phyloP scores from a whole-genome alignment of 2,888 invertebrate species.

The Frankliniella intonsa region DNA sequence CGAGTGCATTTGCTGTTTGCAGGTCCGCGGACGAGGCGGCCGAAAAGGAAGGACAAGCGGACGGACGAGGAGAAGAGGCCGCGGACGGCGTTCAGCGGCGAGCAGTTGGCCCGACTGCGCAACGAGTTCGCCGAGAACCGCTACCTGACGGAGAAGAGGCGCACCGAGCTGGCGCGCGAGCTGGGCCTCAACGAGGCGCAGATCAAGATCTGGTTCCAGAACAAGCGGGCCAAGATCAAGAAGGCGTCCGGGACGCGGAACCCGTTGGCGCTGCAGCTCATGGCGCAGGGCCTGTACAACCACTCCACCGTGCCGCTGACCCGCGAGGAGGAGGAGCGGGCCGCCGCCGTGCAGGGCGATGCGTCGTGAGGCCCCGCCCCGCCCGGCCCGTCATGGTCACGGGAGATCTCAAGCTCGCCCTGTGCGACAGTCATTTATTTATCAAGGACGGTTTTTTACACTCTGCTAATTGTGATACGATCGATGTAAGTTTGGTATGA shows the following conservation, averaged over 20 bases:
- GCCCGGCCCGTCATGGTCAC: background rate
- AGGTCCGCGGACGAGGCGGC: conserved; percentile 59
- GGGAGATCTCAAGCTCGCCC: background rate
- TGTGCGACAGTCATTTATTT: too few species aligned
- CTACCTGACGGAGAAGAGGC: conserved; percentile 85
- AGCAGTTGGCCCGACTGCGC: conserved; percentile 85
- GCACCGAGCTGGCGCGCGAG: conserved; percentile 86
- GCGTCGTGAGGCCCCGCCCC: conserved; percentile 31
- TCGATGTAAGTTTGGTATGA: background rate
- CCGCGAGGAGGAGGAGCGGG: conserved; percentile 70
- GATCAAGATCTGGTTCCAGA: conserved; percentile 97
- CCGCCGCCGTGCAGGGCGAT: conserved; percentile 33
- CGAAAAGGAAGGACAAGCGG: conserved; percentile 48
- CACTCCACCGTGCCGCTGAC: conserved; percentile 74
- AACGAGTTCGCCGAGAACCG: conserved; percentile 90
- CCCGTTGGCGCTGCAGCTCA: conserved; percentile 80
- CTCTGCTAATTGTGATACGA: conserved; percentile 8
- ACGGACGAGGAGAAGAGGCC: conserved; percentile 81
- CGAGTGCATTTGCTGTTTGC: conserved; percentile 37
- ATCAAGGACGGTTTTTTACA: too few species aligned
- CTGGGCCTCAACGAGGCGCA: conserved; percentile 92
- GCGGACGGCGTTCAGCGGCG: conserved; percentile 91
- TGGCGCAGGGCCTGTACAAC: conserved; percentile 93
- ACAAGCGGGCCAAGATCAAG: conserved; percentile 94
- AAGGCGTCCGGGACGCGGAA: conserved; percentile 82